These are phyloP conservation scores for Hippocampus barbouri DNA, from an alignment of 2,113 vertebrate species.

Conservation along the genomic window DNA sequence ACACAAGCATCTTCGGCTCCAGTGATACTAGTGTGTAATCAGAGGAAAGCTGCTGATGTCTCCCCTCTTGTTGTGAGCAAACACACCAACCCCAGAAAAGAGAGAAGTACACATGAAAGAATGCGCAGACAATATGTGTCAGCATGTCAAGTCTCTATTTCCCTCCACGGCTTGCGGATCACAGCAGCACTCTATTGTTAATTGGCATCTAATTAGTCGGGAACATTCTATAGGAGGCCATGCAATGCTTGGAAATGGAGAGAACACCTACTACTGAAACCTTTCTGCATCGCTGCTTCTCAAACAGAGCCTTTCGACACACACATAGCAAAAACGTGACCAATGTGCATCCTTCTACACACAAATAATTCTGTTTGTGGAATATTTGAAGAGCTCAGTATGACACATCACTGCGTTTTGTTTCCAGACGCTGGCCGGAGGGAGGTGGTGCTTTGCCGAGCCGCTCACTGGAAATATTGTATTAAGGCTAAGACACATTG, in stretches of 20 bases:
- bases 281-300: constrained; percentile 36
- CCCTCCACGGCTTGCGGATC: constrained; percentile 27
- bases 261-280: constrained; percentile 8
- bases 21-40: not conserved
- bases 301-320: constrained; percentile 6
- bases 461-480: constrained; percentile 54
- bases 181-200: constrained; percentile 46
- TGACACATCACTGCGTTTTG: constrained; percentile 47
- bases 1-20: constrained; percentile 16
- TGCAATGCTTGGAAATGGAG: constrained; percentile 28
- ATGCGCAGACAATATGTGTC: constrained; percentile 28
- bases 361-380: constrained; percentile 21
- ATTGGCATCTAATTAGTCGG: constrained; percentile 55
- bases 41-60: not conserved
- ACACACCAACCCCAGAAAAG: not conserved
- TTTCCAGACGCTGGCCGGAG: constrained; percentile 36
- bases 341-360: constrained; percentile 5
- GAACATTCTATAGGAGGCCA: constrained; percentile 34
- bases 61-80: not conserved
- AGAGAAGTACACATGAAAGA: constrained; percentile 5
- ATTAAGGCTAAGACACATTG: constrained; percentile 40
- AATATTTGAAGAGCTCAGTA: constrained; percentile 28
- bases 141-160: constrained; percentile 34
- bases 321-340: constrained; percentile 11
- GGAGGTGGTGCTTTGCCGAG: constrained; percentile 28